These are phyloP conservation scores for Brachionus plicatilis DNA, from an alignment of 1,140 invertebrate species.

Conservation along the genomic window DNA sequence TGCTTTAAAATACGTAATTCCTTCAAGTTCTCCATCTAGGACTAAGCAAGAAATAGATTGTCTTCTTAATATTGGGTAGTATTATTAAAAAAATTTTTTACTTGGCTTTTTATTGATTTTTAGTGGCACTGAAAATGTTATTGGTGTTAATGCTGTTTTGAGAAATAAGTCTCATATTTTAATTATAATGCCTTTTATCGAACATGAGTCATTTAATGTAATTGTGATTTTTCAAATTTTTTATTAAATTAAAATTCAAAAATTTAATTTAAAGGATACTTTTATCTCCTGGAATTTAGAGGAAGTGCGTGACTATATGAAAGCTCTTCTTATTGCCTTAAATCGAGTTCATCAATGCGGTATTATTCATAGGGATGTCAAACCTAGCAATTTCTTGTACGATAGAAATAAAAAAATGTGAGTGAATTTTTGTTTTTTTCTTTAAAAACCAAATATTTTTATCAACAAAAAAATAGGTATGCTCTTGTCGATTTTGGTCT, in stretches of 20 bases:
- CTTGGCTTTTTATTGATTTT: background rate
- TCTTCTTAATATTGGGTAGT: slow-evolving; percentile 70
- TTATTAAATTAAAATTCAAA: slow-evolving; percentile 3
- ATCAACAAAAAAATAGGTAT: slow-evolving; percentile 54
- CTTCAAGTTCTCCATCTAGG: slow-evolving; percentile 70
- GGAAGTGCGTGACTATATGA: slow-evolving; percentile 75
- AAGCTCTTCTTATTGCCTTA: slow-evolving; percentile 71
- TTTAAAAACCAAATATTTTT: background rate
- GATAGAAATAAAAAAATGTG: slow-evolving; percentile 67
- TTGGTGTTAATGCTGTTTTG: slow-evolving; percentile 71
- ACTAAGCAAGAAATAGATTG: slow-evolving; percentile 72
- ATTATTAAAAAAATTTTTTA: slow-evolving; percentile 42
- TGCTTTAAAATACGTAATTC: slow-evolving; percentile 75
- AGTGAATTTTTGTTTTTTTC: background rate
- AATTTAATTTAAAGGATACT: slow-evolving; percentile 64
- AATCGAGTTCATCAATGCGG: slow-evolving; percentile 73
- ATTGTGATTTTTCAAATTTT: slow-evolving; percentile 46
- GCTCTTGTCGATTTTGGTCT: slow-evolving; percentile 80
- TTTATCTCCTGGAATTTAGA: slow-evolving; percentile 57
- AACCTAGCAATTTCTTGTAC: slow-evolving; percentile 85
- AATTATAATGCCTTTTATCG: slow-evolving; percentile 83
- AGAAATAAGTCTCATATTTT: slow-evolving; percentile 72
- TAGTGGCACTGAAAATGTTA: slow-evolving; percentile 75
- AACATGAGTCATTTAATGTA: slow-evolving; percentile 72
- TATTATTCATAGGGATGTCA: slow-evolving; percentile 85